phyloP scores from a whole-genome alignment of 2,113 vertebrate genomes.

The Thymallus thymallus region DNA sequence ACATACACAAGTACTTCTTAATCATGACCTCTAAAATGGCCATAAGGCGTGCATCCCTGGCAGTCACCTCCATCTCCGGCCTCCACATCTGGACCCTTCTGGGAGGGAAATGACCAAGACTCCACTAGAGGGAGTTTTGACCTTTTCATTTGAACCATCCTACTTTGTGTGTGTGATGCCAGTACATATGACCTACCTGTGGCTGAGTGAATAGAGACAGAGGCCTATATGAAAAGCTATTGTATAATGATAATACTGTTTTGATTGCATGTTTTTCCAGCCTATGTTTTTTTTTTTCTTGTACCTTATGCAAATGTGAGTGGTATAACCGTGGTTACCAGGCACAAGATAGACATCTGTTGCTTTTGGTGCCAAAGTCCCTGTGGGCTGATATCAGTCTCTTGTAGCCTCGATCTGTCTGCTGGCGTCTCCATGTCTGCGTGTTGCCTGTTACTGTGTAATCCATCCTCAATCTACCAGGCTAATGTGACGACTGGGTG shows the following conservation, averaged over 20 bases:
- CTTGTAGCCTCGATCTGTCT: neutral
- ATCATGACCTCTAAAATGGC: too few relatives aligned
- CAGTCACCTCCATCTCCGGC: too few relatives aligned
- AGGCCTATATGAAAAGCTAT: too few relatives aligned
- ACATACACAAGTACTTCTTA: too few relatives aligned
- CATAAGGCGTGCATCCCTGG: too few relatives aligned
- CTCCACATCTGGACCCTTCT: too few relatives aligned
- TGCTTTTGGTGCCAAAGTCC: neutral
- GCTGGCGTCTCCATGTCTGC: constrained; percentile 1
- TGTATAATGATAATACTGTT: neutral
- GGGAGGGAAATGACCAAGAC: too few relatives aligned
- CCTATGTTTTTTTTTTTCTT: neutral
- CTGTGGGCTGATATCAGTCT: neutral
- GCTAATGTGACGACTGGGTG: neutral
- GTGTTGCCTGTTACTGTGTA: neutral
- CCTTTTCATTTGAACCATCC: too few relatives aligned
- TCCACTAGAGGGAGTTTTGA: too few relatives aligned
- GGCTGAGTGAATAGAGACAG: too few relatives aligned
- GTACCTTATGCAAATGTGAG: neutral
- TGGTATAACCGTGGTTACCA: neutral
- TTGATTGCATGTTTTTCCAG: neutral
- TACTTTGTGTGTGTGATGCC: too few relatives aligned
- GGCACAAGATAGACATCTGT: neutral
- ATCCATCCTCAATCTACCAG: neutral
- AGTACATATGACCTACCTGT: too few relatives aligned